Base-by-base conservation (phyloP, 2,888 invertebrate genomes). In the Allophyes oxyacanthae region DNA sequence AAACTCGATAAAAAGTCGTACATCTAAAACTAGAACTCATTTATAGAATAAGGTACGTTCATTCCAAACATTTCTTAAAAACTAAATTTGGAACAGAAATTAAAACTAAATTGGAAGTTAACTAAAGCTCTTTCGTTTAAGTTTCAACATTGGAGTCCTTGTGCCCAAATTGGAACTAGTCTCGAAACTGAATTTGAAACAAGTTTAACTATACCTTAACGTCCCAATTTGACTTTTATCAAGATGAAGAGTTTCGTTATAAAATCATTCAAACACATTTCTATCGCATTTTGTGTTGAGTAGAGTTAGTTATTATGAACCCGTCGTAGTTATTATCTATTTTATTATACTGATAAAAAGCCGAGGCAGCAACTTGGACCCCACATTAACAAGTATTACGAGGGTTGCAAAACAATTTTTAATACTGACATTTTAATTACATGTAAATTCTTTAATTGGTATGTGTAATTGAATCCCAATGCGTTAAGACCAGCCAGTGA, bases 401-500 rank as follows among this genome's bases (percentile, higher is more conserved):
- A 69, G 45, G 32, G 32, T 50, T 48, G 15, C 9, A 46, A 50
- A 36, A 75, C 68, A 56, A 63, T 69, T 75, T 78, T 74, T 63
- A 67, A 70, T 59, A 63, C 52, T 60, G 78, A 75, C 77, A 71
- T 73, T 77, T 80, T 71, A 81, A 80, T 81, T 65, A 75, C 61
- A 53, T 51, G 55, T 50, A 62, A 64, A 69, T 60, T 72, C 64
- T 69, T 77, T 67, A 72, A 62, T 78, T 63, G 77, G 60, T 60
- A 46, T 61, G 58, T 60, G 66, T 79, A 81, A 80, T 82, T 83
- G 77, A 82, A 82, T 78, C 56, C 72, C 75, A 65, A 79, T 77
- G 72, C 75, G 77, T 76, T 69, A 57, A 64, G 58, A 67, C 63
- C 50, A 69, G 51, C 59, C 49, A 58, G 50, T 74, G 67, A 72